Conservation (phyloP, 1,140 invertebrate species). For the Drosophila pruinosa region DNA sequence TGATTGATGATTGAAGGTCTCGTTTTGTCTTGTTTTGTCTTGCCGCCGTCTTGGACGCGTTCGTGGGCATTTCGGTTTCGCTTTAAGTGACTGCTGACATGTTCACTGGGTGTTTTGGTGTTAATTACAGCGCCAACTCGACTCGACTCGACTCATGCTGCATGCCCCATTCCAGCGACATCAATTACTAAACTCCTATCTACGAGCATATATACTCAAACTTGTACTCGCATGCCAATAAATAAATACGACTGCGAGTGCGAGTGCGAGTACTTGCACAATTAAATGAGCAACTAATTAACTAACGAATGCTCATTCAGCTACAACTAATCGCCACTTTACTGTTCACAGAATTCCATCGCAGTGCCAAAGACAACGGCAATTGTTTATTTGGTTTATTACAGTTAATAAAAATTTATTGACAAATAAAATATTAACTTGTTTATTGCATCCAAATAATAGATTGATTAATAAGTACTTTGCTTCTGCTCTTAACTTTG, state of each 20-base stretch:
- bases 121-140: conserved; percentile 60
- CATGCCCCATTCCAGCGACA: conserved; percentile 23
- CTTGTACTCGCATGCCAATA: background rate
- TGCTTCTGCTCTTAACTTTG: too few species aligned
- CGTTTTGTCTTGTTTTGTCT: background rate
- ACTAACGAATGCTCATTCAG: conserved; percentile 4
- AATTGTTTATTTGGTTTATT: background rate
- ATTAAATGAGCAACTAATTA: background rate
- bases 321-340: conserved; percentile 18
- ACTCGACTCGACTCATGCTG: background rate
- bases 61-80: conserved; percentile 29
- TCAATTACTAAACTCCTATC: conserved; percentile 52
- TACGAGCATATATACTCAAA: conserved; percentile 45
- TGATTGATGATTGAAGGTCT: conserved; percentile 73
- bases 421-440: background rate
- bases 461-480: too few species aligned
- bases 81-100: conserved; percentile 73
- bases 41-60: conserved; percentile 2
- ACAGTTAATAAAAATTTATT: background rate
- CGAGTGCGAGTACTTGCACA: background rate
- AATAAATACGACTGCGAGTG: background rate
- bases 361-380: background rate
- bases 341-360: conserved; percentile 9
- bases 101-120: conserved; percentile 63
- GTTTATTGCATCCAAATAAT: too few species aligned